Conservation (phyloP, 2,113 vertebrate species). For the Ophthalmolycus amberensis region DNA sequence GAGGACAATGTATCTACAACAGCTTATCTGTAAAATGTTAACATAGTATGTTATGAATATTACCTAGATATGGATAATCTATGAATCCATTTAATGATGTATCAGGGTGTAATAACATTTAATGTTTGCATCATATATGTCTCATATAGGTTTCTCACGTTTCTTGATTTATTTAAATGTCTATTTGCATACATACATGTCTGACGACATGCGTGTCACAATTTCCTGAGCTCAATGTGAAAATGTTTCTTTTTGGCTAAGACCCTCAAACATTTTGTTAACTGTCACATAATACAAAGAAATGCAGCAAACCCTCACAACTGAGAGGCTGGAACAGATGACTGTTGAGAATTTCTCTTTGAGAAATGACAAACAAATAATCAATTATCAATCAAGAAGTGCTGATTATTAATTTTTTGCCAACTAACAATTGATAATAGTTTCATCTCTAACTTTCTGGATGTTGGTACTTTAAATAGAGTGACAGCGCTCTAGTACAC, state of each 20-base stretch:
- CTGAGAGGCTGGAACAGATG: background rate
- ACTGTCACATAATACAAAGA: background rate
- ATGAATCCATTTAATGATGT: background rate
- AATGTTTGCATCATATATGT: background rate
- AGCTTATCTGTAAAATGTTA: background rate
- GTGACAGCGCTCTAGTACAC: background rate
- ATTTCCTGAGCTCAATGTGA: background rate
- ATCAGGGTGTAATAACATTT: background rate
- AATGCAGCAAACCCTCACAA: background rate
- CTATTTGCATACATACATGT: background rate
- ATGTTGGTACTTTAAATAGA: background rate
- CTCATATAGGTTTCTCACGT: background rate
- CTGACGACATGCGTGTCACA: background rate
- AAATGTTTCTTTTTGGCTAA: background rate
- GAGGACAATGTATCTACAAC: background rate
- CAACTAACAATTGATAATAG: background rate
- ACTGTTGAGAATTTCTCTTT: background rate
- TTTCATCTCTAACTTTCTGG: background rate
- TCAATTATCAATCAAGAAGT: background rate
- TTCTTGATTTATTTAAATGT: no score
- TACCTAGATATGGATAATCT: background rate
- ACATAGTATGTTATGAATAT: background rate
- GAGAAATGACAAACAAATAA: background rate
- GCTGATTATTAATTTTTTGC: background rate
- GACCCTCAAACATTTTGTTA: background rate